Conservation (phyloP, 2,113 vertebrate species). For the Pao palembangensis region DNA sequence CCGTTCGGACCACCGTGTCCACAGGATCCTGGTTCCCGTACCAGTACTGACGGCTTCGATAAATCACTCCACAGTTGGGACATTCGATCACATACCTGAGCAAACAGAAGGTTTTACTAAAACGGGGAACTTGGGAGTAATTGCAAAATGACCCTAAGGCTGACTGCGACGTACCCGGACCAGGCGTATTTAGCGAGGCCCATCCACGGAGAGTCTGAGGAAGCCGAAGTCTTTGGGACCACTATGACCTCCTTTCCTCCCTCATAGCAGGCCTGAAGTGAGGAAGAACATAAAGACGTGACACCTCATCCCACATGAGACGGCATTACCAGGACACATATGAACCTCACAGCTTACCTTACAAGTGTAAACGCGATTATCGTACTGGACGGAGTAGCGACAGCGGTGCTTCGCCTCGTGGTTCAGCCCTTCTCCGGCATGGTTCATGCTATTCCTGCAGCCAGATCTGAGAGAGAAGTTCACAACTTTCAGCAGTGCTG, state of each 20-base stretch:
- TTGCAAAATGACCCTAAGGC: no score
- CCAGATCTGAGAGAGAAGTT: conserved; percentile 75
- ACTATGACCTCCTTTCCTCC: conserved; percentile 93
- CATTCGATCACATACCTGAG: conserved; percentile 96
- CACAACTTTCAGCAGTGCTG: neutral
- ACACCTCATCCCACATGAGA: neutral
- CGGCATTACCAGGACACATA: neutral
- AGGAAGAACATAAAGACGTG: conserved; percentile 13
- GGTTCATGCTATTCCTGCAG: conserved; percentile 99
- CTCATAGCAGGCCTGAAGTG: conserved; percentile 91
- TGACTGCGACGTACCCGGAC: conserved; percentile 88
- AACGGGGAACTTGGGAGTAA: neutral
- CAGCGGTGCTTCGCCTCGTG: conserved; percentile 92
- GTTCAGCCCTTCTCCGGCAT: conserved; percentile 84
- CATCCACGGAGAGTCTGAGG: conserved; percentile 96
- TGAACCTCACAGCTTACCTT: conserved; percentile 64
- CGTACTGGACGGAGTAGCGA: conserved; percentile 91
- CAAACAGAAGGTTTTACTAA: conserved; percentile 1
- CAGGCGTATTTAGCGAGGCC: conserved; percentile 97
- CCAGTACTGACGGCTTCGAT: conserved; percentile 98
- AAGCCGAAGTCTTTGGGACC: conserved; percentile 97
- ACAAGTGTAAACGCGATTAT: conserved; percentile 96
- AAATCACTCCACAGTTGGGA: conserved; percentile 93
- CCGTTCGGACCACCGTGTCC: conserved; percentile 95
- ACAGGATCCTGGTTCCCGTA: conserved; percentile 98